These are phyloP conservation scores for Anguilla obscura DNA, from an alignment of 2,797 vertebrate genomes.

Conservation along the genomic window DNA sequence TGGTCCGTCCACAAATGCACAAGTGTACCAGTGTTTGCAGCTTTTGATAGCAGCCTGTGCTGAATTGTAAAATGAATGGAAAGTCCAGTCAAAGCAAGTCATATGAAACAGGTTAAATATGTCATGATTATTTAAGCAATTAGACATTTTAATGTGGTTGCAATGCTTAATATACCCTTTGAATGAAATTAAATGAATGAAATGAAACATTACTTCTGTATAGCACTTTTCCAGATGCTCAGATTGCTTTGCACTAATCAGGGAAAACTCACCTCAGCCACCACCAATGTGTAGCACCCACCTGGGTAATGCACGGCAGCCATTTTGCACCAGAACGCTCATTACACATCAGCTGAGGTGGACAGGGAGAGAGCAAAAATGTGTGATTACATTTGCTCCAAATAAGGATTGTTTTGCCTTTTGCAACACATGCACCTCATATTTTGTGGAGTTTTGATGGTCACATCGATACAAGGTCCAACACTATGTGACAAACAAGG, in stretches of 20 bases:
- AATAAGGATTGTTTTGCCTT: not conserved
- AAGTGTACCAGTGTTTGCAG: not conserved
- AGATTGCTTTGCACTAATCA: too few relatives aligned
- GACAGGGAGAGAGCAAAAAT: not conserved
- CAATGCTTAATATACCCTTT: not conserved
- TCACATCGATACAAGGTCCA: not conserved
- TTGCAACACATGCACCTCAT: not conserved
- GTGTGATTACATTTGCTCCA: not conserved
- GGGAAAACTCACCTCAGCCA: too few relatives aligned
- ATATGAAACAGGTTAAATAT: not conserved
- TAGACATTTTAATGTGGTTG: not conserved
- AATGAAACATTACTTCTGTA: too few relatives aligned
- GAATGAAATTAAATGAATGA: not conserved
- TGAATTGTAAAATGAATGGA: not conserved
- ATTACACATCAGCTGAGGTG: too few relatives aligned
- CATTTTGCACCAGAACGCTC: too few relatives aligned
- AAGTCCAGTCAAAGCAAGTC: not conserved
- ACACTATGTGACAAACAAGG: not conserved
- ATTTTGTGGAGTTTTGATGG: not conserved
- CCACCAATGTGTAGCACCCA: too few relatives aligned
- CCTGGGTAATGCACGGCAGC: too few relatives aligned
- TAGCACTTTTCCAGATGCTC: too few relatives aligned
- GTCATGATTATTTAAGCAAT: not conserved
- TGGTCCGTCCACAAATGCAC: not conserved
- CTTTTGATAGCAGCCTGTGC: not conserved